Conservation (phyloP, 1,140 invertebrate genomes). For the Bombus sibiricus region DNA sequence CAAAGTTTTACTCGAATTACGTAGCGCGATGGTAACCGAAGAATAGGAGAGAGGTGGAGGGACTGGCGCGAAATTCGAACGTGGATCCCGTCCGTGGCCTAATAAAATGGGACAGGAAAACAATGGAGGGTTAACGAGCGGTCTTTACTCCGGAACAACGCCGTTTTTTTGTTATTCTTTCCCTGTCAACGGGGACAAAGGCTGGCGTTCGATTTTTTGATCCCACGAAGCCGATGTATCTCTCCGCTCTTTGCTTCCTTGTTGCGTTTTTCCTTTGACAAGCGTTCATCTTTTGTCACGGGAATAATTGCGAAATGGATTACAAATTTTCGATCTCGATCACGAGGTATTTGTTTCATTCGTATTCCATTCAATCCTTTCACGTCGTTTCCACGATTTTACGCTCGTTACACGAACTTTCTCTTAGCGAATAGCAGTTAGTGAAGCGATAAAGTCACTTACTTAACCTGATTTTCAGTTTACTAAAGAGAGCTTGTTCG, state of each 20-base stretch:
- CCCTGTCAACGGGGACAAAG: neutral
- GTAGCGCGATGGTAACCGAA: neutral
- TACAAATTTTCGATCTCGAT: neutral
- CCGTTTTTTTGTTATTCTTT: neutral
- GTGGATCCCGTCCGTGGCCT: neutral
- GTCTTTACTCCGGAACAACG: neutral
- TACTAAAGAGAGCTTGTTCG: neutral
- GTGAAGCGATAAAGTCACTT: too few relatives aligned
- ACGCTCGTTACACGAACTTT: neutral
- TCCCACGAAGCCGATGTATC: neutral
- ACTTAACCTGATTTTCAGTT: neutral
- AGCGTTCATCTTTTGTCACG: neutral
- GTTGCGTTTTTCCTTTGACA: neutral
- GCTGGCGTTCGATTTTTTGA: neutral
- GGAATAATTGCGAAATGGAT: neutral
- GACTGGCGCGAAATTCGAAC: neutral
- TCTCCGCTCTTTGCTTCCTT: neutral
- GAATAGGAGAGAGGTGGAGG: neutral
- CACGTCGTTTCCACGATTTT: neutral
- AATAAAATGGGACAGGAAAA: neutral
- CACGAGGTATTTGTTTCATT: neutral
- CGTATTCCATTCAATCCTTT: neutral
- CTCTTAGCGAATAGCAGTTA: too few relatives aligned
- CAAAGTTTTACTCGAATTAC: neutral
- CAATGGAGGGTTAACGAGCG: constrained; percentile 3